phyloP scores from a whole-genome alignment of 1,140 invertebrate species.

The Harpegnathos saltator region DNA sequence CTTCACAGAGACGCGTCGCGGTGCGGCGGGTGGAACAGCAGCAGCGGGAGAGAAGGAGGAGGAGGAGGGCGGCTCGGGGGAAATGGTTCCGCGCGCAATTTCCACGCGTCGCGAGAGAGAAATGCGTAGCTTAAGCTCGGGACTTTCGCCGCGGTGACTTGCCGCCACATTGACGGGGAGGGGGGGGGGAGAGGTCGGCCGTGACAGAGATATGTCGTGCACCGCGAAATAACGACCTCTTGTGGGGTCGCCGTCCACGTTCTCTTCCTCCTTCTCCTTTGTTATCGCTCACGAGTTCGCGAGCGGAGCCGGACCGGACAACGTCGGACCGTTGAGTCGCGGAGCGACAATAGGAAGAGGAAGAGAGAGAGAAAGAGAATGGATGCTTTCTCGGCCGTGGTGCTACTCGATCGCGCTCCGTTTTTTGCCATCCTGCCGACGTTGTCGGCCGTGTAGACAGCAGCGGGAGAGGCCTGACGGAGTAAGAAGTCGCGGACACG shows the following conservation, averaged over 20 bases:
- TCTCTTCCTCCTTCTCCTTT: neutral
- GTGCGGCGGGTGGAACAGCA: too few species aligned
- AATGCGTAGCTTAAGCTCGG: neutral
- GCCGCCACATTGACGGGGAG: too few species aligned
- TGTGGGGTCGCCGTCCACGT: neutral
- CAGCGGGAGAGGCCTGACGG: neutral
- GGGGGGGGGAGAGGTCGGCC: too few species aligned
- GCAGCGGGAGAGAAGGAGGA: too few species aligned
- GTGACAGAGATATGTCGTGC: neutral
- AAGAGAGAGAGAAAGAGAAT: neutral
- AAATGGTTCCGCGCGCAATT: too few species aligned
- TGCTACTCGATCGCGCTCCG: neutral
- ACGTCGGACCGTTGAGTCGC: neutral
- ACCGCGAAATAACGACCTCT: neutral
- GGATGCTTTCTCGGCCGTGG: neutral
- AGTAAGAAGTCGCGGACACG: constrained; percentile 15
- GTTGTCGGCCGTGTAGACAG: neutral
- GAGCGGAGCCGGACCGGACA: neutral
- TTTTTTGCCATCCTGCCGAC: neutral
- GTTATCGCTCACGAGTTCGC: too few species aligned
- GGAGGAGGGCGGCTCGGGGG: too few species aligned
- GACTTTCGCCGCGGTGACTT: too few species aligned
- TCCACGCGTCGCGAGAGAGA: neutral
- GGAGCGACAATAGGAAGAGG: too few species aligned
- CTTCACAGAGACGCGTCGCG: neutral